A percentile compares a stretch with the other conserved stretches of the same genome.
Evolutionary conservation across 2,888 invertebrate genomes (phyloP).

Genomic region (Cenopis cana): DNA sequence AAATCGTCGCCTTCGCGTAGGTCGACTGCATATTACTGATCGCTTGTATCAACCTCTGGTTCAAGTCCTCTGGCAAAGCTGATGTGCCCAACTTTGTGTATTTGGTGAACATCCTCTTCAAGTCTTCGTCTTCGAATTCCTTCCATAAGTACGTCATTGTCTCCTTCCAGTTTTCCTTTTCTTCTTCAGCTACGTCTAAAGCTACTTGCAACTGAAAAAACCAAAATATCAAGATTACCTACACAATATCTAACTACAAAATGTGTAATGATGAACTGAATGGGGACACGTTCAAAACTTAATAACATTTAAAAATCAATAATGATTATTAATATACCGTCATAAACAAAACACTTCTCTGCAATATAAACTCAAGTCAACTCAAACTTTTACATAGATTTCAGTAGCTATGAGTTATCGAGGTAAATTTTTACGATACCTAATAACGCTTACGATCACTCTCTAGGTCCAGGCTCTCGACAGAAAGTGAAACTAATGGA

Average conservation of each 20-base stretch:
- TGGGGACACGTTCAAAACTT: too few relatives aligned
- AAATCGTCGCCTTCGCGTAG: slow-evolving; percentile 91
- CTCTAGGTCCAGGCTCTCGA: too few relatives aligned
- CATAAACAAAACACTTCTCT: too few relatives aligned
- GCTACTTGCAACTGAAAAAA: slow-evolving; percentile 65
- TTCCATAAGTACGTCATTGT: slow-evolving; percentile 90
- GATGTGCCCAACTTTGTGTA: slow-evolving; percentile 89
- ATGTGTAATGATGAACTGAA: too few relatives aligned
- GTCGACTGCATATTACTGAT: slow-evolving; percentile 89
- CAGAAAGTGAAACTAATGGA: background rate
- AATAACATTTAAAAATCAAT: too few relatives aligned
- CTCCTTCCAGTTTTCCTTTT: slow-evolving; percentile 88
- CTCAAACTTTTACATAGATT: too few relatives aligned
- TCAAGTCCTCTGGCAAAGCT: slow-evolving; percentile 89
- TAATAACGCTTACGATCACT: background rate
- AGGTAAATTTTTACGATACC: too few relatives aligned
- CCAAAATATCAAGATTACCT: background rate
- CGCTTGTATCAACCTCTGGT: slow-evolving; percentile 85
- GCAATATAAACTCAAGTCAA: too few relatives aligned
- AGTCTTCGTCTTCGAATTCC: slow-evolving; percentile 87
- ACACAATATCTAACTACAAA: too few relatives aligned
- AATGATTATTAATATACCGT: too few relatives aligned
- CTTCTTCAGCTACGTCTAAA: slow-evolving; percentile 78
- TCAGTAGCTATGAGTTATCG: too few relatives aligned
- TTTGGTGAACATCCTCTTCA: slow-evolving; percentile 90